Base-by-base conservation (phyloP, 2,888 invertebrate genomes). In the Patella pellucida region DNA sequence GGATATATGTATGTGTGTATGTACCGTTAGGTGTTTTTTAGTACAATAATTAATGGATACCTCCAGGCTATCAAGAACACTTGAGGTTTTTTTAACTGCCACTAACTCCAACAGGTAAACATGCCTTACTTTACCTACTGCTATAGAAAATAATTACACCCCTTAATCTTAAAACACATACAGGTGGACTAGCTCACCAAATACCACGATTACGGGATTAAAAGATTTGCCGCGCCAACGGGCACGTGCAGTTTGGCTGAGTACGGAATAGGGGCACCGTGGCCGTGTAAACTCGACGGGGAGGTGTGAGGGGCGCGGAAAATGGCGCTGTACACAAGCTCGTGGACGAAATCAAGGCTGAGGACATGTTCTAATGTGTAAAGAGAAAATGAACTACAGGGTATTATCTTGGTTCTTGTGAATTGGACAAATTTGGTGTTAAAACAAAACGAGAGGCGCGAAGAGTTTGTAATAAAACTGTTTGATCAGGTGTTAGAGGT, bases 191-290 rank as follows among this genome's bases (percentile, higher is more conserved):
- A 19, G 23, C 23, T 62, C 62, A 62, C 62, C 62, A 62, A 62
- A 62, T 62, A 62, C 62, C 62, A 62, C 62, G 62, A 62, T 62
- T 19, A 62, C 62, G 11, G 62, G 62, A 62, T 62, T 62, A 62
- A 62, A 62, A 62, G 62, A 62, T 62, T 62, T 62, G 14, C 23
- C 62, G 62, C 62, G 62, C 62, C 62, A 62, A 62, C 62, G 23
- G 62, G 62, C 62, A 62, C 62, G 62, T 62, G 62, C 62, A 62
- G 23, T 62, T 62, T 62, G 62, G 62, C 62, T 19, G 62, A 62
- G 62, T 62, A 23, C 23, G 62, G 62, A 62, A 62, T 62, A 62
- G 23, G 62, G 23, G 62, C 62, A 19, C 62, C 23, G 19, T 62
- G 62, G 62, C 19, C 62, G 14, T 62, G 62, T 62, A 62, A 62